These are phyloP conservation scores for Prenolepis imparis DNA, from an alignment of 2,888 invertebrate genomes.

Conservation along the genomic window DNA sequence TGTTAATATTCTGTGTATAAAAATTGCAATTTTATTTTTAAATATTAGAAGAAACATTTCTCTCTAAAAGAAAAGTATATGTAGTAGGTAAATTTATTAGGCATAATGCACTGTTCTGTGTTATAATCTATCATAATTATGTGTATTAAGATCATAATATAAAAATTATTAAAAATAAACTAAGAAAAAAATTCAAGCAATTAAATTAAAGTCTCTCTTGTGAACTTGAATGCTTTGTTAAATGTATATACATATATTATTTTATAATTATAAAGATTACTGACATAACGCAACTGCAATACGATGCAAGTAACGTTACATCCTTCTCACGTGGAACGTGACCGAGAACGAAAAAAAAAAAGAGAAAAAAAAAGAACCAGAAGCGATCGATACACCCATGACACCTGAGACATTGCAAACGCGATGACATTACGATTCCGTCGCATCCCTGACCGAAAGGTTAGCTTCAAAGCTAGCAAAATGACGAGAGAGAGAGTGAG, in stretches of 20 bases:
- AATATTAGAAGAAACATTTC: background rate
- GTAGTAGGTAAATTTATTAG: background rate
- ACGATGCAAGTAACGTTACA: background rate
- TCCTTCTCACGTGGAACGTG: background rate
- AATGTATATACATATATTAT: background rate
- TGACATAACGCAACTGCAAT: background rate
- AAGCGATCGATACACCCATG: conserved; percentile 50
- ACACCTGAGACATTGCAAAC: conserved; percentile 45
- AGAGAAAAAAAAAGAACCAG: background rate
- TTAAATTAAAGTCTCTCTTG: background rate
- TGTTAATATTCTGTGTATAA: background rate
- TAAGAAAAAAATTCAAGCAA: background rate
- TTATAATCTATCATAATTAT: background rate
- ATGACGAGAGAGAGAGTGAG: background rate
- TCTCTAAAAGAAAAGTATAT: background rate
- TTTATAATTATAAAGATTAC: background rate
- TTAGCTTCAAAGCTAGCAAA: conserved; percentile 18
- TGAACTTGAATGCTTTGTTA: background rate
- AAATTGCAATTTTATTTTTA: background rate
- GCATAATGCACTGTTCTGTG: background rate
- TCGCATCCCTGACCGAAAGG: conserved; percentile 34
- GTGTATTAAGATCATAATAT: background rate
- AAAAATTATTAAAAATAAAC: background rate
- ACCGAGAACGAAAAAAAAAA: background rate
- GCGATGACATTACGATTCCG: conserved; percentile 49